Evolutionary conservation across 2,888 invertebrate species (phyloP).

Genomic region (Meganola albula): DNA sequence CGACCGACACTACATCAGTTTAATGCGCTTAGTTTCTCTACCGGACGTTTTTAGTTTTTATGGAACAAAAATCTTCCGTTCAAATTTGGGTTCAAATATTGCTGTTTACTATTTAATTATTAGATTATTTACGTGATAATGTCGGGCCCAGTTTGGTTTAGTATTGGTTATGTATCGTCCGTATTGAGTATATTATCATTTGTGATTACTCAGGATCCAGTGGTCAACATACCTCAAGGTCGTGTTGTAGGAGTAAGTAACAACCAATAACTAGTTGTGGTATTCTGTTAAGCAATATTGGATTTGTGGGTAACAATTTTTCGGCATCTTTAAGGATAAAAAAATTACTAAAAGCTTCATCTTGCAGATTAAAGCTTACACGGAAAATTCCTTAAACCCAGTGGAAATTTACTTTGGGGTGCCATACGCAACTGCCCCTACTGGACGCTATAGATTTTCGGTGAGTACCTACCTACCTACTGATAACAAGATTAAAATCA

Average conservation of each 20-base stretch:
- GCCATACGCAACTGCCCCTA: constrained; percentile 88
- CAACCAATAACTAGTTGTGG: background rate
- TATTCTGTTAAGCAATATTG: too few species aligned
- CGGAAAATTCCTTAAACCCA: constrained; percentile 78
- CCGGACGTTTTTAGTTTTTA: too few species aligned
- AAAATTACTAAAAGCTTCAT: too few species aligned
- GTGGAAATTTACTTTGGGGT: constrained; percentile 86
- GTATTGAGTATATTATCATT: constrained; percentile 17
- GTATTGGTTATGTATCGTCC: constrained; percentile 22
- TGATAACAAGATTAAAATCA: too few species aligned
- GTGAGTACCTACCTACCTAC: constrained; percentile 56
- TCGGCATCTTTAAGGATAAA: too few species aligned
- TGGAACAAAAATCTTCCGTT: too few species aligned
- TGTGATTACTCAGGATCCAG: constrained; percentile 64
- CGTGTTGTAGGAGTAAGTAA: constrained; percentile 77
- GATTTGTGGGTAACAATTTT: too few species aligned
- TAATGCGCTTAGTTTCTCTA: too few species aligned
- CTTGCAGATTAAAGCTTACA: constrained; percentile 81
- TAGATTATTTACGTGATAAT: too few species aligned
- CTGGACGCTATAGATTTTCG: constrained; percentile 85
- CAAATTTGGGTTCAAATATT: too few species aligned
- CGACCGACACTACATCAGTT: constrained; percentile 10
- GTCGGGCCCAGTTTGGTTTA: constrained; percentile 9
- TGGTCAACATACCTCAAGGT: constrained; percentile 76
- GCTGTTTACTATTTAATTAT: too few species aligned